Conservation (phyloP, 2,888 invertebrate genomes). For the Trissoscelio sp. region DNA sequence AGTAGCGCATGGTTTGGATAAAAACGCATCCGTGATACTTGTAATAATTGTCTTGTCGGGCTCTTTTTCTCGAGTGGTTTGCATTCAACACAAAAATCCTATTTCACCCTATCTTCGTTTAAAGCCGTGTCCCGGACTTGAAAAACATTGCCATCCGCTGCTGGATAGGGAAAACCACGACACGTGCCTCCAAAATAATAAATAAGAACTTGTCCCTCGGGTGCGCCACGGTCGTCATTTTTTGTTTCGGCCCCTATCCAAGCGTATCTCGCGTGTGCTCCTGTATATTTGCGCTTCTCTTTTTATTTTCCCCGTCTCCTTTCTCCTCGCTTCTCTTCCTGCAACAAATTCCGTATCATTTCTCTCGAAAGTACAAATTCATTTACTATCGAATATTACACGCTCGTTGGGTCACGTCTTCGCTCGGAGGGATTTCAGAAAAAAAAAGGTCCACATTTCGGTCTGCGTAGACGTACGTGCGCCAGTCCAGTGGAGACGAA, state of each 20-base stretch:
- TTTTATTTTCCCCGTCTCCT: conserved; percentile 28
- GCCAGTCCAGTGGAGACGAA: background rate
- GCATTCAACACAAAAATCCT: conserved; percentile 56
- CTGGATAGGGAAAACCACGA: conserved; percentile 49
- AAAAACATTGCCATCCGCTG: conserved; percentile 52
- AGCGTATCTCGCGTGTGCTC: conserved; percentile 50
- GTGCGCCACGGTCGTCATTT: conserved; percentile 52
- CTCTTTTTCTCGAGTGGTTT: conserved; percentile 55
- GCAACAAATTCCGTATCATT: conserved; percentile 53
- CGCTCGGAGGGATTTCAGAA: conserved; percentile 23
- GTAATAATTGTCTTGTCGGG: conserved; percentile 49
- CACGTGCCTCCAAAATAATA: conserved; percentile 65
- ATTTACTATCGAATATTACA: conserved; percentile 55
- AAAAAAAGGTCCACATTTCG: conserved; percentile 11
- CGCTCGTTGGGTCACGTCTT: conserved; percentile 40
- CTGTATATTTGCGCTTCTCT: conserved; percentile 35
- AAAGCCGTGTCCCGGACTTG: conserved; percentile 44
- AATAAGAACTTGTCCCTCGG: conserved; percentile 63
- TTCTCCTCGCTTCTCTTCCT: conserved; percentile 15
- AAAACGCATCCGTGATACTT: conserved; percentile 25
- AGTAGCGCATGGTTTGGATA: too few species aligned
- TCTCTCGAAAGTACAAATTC: conserved; percentile 51
- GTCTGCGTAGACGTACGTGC: background rate
- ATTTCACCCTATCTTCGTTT: conserved; percentile 58
- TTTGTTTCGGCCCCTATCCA: conserved; percentile 58